phyloP scores from a whole-genome alignment of 2,113 vertebrate species.

The Epinephelus moara region DNA sequence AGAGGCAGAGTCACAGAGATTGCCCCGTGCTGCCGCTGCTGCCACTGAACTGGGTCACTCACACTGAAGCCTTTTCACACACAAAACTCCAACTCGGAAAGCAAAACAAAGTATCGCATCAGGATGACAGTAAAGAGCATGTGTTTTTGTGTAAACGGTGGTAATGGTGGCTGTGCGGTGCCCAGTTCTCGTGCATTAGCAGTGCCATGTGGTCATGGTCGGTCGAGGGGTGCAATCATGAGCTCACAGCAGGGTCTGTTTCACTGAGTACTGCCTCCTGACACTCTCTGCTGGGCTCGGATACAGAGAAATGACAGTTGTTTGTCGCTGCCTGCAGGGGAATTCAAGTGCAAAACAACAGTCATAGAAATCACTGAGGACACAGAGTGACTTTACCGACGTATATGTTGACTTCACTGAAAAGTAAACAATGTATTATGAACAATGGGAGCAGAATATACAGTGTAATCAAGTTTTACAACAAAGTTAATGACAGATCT shows the following conservation, averaged over 20 bases:
- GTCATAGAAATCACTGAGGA: not conserved
- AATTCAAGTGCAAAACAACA: slow-evolving; percentile 11
- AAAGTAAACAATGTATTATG: not conserved
- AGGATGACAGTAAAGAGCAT: not conserved
- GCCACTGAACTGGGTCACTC: slow-evolving; percentile 55
- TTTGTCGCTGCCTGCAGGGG: slow-evolving; percentile 9
- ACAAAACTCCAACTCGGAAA: slow-evolving; percentile 22
- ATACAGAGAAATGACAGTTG: slow-evolving; percentile 8
- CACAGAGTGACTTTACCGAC: not conserved
- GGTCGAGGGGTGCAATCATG: slow-evolving; percentile 45
- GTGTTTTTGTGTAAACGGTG: slow-evolving; percentile 25
- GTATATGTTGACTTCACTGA: not conserved
- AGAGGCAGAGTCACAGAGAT: slow-evolving; percentile 45
- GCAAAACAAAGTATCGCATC: not conserved
- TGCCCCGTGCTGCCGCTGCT: slow-evolving; percentile 18
- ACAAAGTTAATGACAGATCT: slow-evolving; percentile 4
- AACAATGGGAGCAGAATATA: not conserved
- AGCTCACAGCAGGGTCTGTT: slow-evolving; percentile 44
- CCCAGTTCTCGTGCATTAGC: slow-evolving; percentile 29
- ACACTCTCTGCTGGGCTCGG: slow-evolving; percentile 19
- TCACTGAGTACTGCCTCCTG: slow-evolving; percentile 7
- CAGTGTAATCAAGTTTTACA: not conserved
- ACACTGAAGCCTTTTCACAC: slow-evolving; percentile 15
- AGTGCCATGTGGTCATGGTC: slow-evolving; percentile 21
- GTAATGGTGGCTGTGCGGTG: slow-evolving; percentile 4